A percentile compares a stretch with the other conserved stretches of the same genome.
Conservation (phyloP, 2,113 vertebrate species). For the Dipodomys merriami region DNA sequence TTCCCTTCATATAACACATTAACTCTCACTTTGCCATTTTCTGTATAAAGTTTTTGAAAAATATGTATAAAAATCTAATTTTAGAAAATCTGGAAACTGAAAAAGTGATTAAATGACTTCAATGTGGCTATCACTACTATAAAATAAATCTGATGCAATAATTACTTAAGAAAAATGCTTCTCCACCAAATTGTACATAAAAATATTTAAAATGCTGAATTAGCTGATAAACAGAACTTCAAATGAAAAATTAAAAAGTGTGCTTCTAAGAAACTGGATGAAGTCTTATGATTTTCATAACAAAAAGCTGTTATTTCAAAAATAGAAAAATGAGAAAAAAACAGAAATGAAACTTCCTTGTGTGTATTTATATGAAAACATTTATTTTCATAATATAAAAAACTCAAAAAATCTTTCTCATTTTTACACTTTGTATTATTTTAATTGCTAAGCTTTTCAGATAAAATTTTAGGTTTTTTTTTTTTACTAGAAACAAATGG, state of each 20-base stretch:
- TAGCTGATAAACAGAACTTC: conserved; percentile 51
- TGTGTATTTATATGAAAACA: conserved; percentile 33
- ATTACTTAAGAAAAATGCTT: conserved; percentile 54
- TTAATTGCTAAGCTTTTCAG: conserved; percentile 50
- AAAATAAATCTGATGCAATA: conserved; percentile 8
- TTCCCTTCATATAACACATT: conserved; percentile 80
- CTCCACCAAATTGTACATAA: neutral
- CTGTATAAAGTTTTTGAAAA: conserved; percentile 50
- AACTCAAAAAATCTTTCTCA: conserved; percentile 38
- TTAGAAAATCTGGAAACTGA: conserved; percentile 47
- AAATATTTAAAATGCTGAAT: conserved; percentile 44
- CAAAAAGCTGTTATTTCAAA: conserved; percentile 57
- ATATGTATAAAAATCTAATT: conserved; percentile 14
- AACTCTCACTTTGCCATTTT: conserved; percentile 83
- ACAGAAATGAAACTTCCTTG: conserved; percentile 41
- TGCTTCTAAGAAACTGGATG: conserved; percentile 68
- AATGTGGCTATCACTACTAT: conserved; percentile 5
- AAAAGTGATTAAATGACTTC: conserved; percentile 19
- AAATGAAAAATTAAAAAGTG: conserved; percentile 72
- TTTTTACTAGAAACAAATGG: conserved; percentile 52
- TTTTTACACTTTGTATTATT: conserved; percentile 33
- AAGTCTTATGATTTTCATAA: conserved; percentile 15
- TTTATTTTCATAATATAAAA: conserved; percentile 50
- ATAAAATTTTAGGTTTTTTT: conserved; percentile 42
- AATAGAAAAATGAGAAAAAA: neutral